Evolutionary conservation across 2,113 vertebrate genomes (phyloP).

Genomic region (Amia ocellicauda): DNA sequence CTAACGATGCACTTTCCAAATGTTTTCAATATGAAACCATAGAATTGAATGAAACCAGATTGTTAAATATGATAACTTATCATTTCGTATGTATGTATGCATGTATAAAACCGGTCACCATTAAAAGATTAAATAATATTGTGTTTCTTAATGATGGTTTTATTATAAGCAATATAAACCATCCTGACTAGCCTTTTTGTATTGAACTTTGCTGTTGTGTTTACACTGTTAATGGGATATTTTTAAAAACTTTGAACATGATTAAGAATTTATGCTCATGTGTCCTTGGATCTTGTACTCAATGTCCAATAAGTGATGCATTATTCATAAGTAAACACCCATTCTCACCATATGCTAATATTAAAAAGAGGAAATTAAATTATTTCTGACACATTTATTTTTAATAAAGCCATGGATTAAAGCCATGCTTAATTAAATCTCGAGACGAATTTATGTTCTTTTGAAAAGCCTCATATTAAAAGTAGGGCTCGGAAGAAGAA

Average conservation of each 20-base stretch:
- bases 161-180: too few species aligned
- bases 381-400: conserved; percentile 17
- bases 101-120: too few species aligned
- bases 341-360: conserved; percentile 21
- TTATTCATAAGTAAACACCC: conserved; percentile 44
- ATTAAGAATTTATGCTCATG: conserved; percentile 36
- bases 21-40: too few species aligned
- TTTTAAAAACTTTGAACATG: conserved; percentile 35
- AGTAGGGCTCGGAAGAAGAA: too few species aligned
- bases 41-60: too few species aligned
- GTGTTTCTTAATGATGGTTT: too few species aligned
- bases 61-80: too few species aligned
- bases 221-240: conserved; percentile 59
- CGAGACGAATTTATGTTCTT: background rate
- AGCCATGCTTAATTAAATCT: conserved; percentile 13
- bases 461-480: too few species aligned
- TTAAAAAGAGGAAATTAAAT: conserved; percentile 24
- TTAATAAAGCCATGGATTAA: conserved; percentile 16
- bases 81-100: too few species aligned
- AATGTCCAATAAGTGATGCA: conserved; percentile 13
- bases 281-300: conserved; percentile 38
- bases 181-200: too few species aligned
- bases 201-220: conserved; percentile 39
- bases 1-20: too few species aligned
- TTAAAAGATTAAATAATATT: too few species aligned